Base-by-base conservation (phyloP, 37 sponge, comb jelly and placozoan genomes). In the Crambe crambe region DNA sequence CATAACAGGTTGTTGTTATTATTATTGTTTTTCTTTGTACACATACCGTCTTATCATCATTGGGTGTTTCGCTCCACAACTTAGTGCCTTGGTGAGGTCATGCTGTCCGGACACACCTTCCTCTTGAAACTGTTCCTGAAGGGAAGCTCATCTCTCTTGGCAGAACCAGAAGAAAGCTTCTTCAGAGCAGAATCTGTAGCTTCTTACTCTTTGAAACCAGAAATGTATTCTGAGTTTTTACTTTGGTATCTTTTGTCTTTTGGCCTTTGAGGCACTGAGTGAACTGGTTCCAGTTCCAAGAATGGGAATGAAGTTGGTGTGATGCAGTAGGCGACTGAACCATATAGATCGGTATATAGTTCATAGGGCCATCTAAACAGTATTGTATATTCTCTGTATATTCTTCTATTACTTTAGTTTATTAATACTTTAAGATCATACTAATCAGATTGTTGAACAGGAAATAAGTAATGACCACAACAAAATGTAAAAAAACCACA, bases 101-200 rank as follows among this genome's bases (percentile, higher is more conserved):
- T 93, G 94, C 54, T 93, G 87, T 18, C 89, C 89, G 22, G 84
- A 73, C 38, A 68, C 25, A 0, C 71, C 83, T 32, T 86, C 87
- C 20, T 56, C 75, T 56, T 39, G 75, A 41, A 80, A 77, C 64
- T 86, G 79, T 36, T 82, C 83, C 71, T 89, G 87, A 15, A 83
- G 69, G 1, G 61, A 57, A 0, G 69, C 76, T 62, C 91, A 36
- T 40, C 86, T 64, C 30, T 89, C 90, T 44, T 93, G 94, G 36
- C 91, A 93, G 39, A 93, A 93, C 80, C 87, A 81, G 68, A 93
- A 90, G 60, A 93, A 93, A 3, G 94, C 86, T 40, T 93, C 90
- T 78, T 69, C 31, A 88, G 84, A 62, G 86, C 84, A 5, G 37
- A 61, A 32, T 84, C 85, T 20, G 43, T n/a, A n/a, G 34, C 71